Conservation (phyloP, 53 echinoderm and acorn worm species). For the Echinometra lucunter region DNA sequence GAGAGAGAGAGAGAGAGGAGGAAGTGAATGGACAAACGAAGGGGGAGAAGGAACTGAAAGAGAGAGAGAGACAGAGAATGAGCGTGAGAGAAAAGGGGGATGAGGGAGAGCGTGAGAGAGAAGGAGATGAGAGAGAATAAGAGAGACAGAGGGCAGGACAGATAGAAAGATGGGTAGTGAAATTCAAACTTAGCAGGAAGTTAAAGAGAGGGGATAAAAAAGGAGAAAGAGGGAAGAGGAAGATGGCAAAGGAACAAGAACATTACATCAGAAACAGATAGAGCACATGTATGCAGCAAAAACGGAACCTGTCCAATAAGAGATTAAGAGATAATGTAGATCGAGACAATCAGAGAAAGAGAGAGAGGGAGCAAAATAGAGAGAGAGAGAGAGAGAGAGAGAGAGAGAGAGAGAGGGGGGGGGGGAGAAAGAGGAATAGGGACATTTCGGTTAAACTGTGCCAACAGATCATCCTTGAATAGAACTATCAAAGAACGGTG, state of each 20-base stretch:
- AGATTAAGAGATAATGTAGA: too few relatives aligned
- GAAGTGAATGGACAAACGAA: not conserved
- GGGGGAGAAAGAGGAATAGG: not conserved
- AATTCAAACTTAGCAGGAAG: too few relatives aligned
- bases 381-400: not conserved
- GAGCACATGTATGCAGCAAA: too few relatives aligned
- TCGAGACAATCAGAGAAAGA: not conserved
- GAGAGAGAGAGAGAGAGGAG: not conserved
- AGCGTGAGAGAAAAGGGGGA: not conserved
- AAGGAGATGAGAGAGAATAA: too few relatives aligned
- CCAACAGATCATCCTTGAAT: too few relatives aligned
- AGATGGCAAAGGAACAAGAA: too few relatives aligned
- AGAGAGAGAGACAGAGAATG: not conserved
- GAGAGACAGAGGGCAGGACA: not conserved
- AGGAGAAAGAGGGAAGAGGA: not conserved
- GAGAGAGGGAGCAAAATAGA: not conserved
- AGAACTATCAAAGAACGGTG: not conserved
- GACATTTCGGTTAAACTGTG: not conserved
- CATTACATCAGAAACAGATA: too few relatives aligned
- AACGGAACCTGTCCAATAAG: too few relatives aligned
- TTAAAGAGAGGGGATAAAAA: too few relatives aligned
- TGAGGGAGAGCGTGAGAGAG: not conserved
- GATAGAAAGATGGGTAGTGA: not conserved
- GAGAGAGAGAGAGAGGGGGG: not conserved
- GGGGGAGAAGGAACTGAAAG: not conserved